Conservation (phyloP, 2,888 invertebrate genomes). For the Troides aeacus region DNA sequence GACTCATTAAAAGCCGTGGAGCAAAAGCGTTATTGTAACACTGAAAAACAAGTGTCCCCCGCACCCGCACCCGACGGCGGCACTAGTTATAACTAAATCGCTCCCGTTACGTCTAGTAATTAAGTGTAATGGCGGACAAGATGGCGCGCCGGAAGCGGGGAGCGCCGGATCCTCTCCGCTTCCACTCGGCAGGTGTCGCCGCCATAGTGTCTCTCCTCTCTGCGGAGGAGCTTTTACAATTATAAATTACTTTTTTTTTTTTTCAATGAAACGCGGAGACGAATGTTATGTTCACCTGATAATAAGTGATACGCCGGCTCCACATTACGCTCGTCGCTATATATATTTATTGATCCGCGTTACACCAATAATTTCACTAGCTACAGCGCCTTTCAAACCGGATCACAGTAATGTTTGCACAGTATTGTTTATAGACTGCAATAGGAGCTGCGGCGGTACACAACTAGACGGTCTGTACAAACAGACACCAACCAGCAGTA, state of each 20-base stretch:
- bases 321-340: too few relatives aligned
- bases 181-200: slow-evolving; percentile 40
- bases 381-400: too few relatives aligned
- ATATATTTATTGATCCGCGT: too few relatives aligned
- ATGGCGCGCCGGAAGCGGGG: slow-evolving; percentile 59
- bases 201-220: slow-evolving; percentile 21
- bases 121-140: slow-evolving; percentile 69
- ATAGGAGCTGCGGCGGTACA: too few relatives aligned
- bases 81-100: slow-evolving; percentile 32
- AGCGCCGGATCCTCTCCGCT: slow-evolving; percentile 29
- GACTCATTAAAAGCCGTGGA: not conserved
- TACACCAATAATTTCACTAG: too few relatives aligned
- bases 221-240: slow-evolving; percentile 11
- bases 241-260: not conserved
- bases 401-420: too few relatives aligned
- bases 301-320: not conserved
- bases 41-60: slow-evolving; percentile 12
- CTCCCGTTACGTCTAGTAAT: slow-evolving; percentile 53
- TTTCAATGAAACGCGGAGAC: not conserved
- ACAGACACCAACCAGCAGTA: too few relatives aligned
- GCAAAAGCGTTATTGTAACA: slow-evolving; percentile 6
- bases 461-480: too few relatives aligned
- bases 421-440: too few relatives aligned
- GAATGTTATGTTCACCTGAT: too few relatives aligned
- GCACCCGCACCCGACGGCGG: slow-evolving; percentile 6